phyloP scores from a whole-genome alignment of 2,797 vertebrate species.

The Sebastes oblongus region DNA sequence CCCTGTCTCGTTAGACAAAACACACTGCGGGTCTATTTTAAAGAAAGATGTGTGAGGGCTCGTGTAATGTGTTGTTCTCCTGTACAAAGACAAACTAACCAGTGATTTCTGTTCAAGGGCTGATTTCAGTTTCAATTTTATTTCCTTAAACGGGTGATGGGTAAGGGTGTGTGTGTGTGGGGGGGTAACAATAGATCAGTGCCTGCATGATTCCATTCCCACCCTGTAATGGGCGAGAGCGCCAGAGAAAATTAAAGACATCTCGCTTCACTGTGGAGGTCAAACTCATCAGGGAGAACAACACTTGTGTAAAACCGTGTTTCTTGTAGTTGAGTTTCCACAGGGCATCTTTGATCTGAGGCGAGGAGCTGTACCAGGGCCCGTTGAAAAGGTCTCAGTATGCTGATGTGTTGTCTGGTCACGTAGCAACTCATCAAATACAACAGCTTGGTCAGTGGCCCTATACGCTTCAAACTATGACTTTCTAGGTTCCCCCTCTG shows the following conservation, averaged over 20 bases:
- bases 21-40: not conserved
- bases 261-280: slow-evolving; percentile 9
- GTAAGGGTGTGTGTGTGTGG: not conserved
- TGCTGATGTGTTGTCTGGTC: not conserved
- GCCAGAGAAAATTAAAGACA: slow-evolving; percentile 36
- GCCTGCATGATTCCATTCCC: slow-evolving; percentile 20
- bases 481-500: too few relatives aligned
- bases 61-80: not conserved
- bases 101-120: not conserved
- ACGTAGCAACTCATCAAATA: not conserved
- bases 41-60: not conserved
- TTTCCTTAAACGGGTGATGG: slow-evolving; percentile 6
- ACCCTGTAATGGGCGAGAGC: slow-evolving; percentile 31
- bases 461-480: too few relatives aligned
- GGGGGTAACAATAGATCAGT: slow-evolving; percentile 13
- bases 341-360: slow-evolving; percentile 2
- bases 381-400: not conserved
- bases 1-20: slow-evolving; percentile 17
- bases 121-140: slow-evolving; percentile 3
- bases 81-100: not conserved
- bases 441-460: not conserved
- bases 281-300: slow-evolving; percentile 26
- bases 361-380: not conserved
- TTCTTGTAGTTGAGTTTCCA: slow-evolving; percentile 19
- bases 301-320: slow-evolving; percentile 29